Evolutionary conservation across 37 sponge, comb jelly and placozoan species (phyloP), one percentile per base, ranked within the genome.

Genomic region (Tethya wilhelma): DNA sequence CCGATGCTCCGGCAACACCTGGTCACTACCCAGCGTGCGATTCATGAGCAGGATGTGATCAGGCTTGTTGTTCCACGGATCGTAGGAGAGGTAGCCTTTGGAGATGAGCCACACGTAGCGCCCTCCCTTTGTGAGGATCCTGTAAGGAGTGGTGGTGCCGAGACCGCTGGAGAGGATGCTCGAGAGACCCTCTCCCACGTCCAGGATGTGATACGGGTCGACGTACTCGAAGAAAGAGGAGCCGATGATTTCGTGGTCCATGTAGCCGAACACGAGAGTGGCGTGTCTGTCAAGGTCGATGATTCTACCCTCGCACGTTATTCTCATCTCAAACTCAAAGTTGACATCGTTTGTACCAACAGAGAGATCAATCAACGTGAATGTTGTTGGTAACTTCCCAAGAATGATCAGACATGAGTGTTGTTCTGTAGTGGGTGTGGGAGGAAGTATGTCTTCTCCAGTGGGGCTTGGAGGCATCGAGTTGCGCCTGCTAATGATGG

Each of bases 21-120:
- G 83, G 43, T 91, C 87, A 19, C 73, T 78, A 22, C 91, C 91
- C 0, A 91, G 76, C 1, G 86, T 62, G 42, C 79, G 66, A 39
- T 38, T 78, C 19, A 77, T 31, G 25, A 91, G 55, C 2, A 91
- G 74, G 22, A 91, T 72, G 43, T 91, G 91, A 43, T 91, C 91
- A 4, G 75, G 79, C 56, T 86, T 86, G 60, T 91, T 78, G 73
- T 82, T 91, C 91, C 91, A 91, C 0, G 91, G 91, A 59, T 91
- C 84, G 71, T 86, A 91, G 36, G 87, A 77, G 1, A 83, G 43
- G 56, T 77, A 91, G 1, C 87, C 87, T 63, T 82, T 81, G 5
- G 91, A 75, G 40, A 78, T 64, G 23, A 86, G 28, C 91, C 91
- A 91, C 5, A 91, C 12, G 32, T 55, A 86, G 12, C 79, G 67